Base-by-base conservation (phyloP, 2,113 vertebrate genomes). In the Myodes glareolus region DNA sequence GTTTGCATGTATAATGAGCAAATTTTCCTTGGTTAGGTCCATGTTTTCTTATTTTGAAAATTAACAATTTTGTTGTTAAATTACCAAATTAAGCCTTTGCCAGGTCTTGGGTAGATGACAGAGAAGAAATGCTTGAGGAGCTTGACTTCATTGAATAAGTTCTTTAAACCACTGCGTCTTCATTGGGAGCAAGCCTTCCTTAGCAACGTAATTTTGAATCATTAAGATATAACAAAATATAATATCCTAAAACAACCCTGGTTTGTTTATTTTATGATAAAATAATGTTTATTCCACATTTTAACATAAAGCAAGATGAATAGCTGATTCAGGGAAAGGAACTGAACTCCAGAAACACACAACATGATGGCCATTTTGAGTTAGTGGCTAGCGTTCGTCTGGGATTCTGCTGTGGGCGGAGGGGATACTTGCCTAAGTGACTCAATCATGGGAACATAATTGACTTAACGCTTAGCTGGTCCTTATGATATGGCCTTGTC, bases 251-350 rank as follows among this genome's bases (percentile, higher is more conserved):
- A 76, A 84, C 55, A 65, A 27, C 17, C 33, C 12, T 91, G 50
- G 80, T 86, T 90, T 93, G 12, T 33, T 91, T 98, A 85, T 94
- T 88, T 84, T 33, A 36, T 94, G 55, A 94, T 85, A 45, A 84
- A 90, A 82, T 42, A 36, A 95, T 47, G 1, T 63, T 89, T 1
- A 0, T 23, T 47, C 52, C 5, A 91, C 39, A 76, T 90, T 65
- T 94, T 95, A 95, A 97, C 61, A 88, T 31, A 90, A 92, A 95
- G 12, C 23, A 31, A 76, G 67, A 93, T 81, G 31, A 96, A 80
- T 5, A 85, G 10, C 14, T 95, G 94, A 4, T 78, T 94, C 76
- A 86, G 73, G 33, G 91, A 97, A 95, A 88, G 82, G 29, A 50
- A 73, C 16, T 50, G 91, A 92, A 68, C 16, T 52, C 39, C 77